A percentile compares a stretch with the other conserved stretches of the same genome.
These are phyloP conservation scores for Amaurobius ferox DNA, from an alignment of 2,888 invertebrate genomes.

Conservation along the genomic window DNA sequence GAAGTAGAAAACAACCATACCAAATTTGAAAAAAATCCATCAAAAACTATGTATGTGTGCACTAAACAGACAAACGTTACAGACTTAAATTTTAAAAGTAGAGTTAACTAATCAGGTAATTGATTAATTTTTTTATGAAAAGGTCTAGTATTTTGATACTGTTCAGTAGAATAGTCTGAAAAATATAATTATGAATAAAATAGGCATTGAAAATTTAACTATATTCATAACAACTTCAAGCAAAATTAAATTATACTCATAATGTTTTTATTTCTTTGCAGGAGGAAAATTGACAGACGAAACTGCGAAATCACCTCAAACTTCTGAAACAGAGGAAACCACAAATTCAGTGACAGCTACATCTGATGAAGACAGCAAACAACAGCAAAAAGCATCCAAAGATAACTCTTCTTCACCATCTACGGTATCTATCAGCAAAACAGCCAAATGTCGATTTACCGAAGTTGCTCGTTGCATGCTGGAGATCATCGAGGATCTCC, in stretches of 20 bases:
- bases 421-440: constrained; percentile 58
- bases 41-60: no score
- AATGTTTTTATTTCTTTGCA: constrained; percentile 16
- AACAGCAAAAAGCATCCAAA: neutral
- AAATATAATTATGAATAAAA: no score
- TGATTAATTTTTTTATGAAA: no score
- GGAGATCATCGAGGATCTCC: constrained; percentile 76
- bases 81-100: no score
- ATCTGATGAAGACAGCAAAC: neutral
- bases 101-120: no score
- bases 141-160: no score
- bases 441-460: constrained; percentile 75
- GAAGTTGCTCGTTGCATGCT: constrained; percentile 77
- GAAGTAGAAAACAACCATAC: no score
- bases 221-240: neutral
- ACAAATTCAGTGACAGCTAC: neutral
- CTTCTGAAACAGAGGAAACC: neutral
- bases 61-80: no score
- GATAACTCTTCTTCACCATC: constrained; percentile 3
- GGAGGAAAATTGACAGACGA: constrained; percentile 37
- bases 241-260: neutral
- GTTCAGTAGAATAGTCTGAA: no score
- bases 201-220: no score
- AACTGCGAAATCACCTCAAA: constrained; percentile 9
- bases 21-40: no score